Percentiles rank a stretch among this genome's conserved stretches.
These are phyloP conservation scores for Heteractis magnifica DNA, from an alignment of 92 coral and sea anemone species.

Conservation along the genomic window DNA sequence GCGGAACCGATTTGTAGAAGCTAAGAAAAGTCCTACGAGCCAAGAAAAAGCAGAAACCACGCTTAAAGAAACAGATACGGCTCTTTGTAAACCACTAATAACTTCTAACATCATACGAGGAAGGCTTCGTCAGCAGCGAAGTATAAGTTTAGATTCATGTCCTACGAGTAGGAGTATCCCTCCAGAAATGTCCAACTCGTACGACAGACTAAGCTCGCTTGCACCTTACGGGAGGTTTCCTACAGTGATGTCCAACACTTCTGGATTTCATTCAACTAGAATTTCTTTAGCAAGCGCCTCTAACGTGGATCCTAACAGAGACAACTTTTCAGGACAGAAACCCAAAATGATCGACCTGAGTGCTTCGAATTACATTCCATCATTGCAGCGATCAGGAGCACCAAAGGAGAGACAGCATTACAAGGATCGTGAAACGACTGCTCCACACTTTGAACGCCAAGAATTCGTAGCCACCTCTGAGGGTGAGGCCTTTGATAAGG, in stretches of 20 bases:
- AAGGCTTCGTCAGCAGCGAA: conserved; percentile 50
- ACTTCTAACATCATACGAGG: conserved; percentile 29
- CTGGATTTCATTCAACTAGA: not conserved
- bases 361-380: conserved; percentile 32
- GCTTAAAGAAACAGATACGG: not conserved
- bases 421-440: not conserved
- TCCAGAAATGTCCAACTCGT: not conserved
- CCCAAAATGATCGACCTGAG: conserved; percentile 42
- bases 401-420: not conserved
- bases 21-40: conserved; percentile 27
- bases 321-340: not conserved
- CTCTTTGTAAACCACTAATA: conserved; percentile 22
- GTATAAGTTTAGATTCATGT: conserved; percentile 78
- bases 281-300: not conserved
- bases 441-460: not conserved
- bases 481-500: conserved; percentile 3
- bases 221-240: conserved; percentile 17
- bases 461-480: not conserved
- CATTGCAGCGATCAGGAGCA: conserved; percentile 6
- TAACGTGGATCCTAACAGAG: not conserved
- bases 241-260: not conserved
- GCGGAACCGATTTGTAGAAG: conserved; percentile 57
- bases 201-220: not conserved
- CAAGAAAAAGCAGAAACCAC: conserved; percentile 17
- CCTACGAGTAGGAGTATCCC: conserved; percentile 15